Evolutionary conservation across 2,797 vertebrate genomes (phyloP).

Genomic region (Ficedula albicollis): DNA sequence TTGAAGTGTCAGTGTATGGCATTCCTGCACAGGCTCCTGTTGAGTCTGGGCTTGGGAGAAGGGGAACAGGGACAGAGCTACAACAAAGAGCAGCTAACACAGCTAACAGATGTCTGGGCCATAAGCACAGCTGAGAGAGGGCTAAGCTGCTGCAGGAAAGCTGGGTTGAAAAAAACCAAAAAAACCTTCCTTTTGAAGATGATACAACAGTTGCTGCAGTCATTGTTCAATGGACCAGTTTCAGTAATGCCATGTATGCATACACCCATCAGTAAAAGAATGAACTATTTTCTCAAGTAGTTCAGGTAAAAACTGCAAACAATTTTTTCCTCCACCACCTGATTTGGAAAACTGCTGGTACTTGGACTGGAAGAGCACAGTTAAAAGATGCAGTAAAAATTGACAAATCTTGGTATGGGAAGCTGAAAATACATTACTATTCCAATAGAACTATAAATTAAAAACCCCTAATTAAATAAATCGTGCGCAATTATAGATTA

Average conservation of each 20-base stretch:
- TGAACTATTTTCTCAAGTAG: background rate
- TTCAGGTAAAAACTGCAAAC: background rate
- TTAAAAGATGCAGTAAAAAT: constrained; percentile 82
- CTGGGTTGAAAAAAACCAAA: background rate
- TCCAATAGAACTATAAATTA: constrained; percentile 79
- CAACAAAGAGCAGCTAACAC: background rate
- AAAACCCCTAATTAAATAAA: constrained; percentile 79
- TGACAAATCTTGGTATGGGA: constrained; percentile 70
- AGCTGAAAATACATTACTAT: constrained; percentile 79
- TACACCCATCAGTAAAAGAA: background rate
- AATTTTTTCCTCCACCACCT: background rate
- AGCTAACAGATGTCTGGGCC: background rate
- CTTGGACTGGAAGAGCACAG: constrained; percentile 75
- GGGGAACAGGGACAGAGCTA: background rate
- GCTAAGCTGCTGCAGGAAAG: background rate
- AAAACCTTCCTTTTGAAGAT: background rate
- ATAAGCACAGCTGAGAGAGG: background rate
- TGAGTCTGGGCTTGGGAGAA: background rate
- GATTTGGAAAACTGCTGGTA: constrained; percentile 69
- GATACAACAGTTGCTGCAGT: background rate
- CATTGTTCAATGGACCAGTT: background rate
- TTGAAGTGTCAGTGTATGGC: background rate
- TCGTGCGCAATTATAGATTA: constrained; percentile 81
- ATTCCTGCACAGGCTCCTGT: background rate
- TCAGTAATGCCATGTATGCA: background rate